These are phyloP conservation scores for Nipponia nippon DNA, from an alignment of 2,113 vertebrate genomes.

Conservation along the genomic window DNA sequence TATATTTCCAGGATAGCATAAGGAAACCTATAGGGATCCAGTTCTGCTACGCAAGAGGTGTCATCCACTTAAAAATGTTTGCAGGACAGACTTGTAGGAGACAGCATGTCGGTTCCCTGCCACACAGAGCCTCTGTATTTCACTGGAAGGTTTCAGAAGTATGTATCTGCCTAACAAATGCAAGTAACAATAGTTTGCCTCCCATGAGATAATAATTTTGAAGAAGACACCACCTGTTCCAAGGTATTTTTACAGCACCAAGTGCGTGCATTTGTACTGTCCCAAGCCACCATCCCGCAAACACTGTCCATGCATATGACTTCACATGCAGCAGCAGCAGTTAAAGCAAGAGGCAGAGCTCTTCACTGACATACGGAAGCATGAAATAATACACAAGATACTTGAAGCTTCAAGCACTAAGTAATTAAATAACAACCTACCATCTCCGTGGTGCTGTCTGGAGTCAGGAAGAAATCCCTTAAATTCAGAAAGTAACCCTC, in stretches of 20 bases:
- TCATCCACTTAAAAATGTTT: background rate
- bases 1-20: background rate
- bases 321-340: background rate
- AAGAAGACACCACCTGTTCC: background rate
- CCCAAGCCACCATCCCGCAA: background rate
- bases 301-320: too few relatives aligned
- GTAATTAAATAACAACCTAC: constrained; percentile 60
- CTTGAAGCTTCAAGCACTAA: background rate
- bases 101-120: fast-evolving
- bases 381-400: background rate
- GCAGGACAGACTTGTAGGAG: background rate
- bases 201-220: background rate
- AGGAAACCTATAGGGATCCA: background rate
- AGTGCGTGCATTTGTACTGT: fast-evolving
- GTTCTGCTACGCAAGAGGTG: background rate
- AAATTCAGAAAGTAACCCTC: constrained; percentile 90
- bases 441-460: constrained; percentile 79
- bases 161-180: background rate
- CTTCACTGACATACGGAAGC: background rate
- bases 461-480: constrained; percentile 82
- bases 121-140: background rate
- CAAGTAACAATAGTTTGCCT: background rate
- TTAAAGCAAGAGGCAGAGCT: background rate
- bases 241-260: background rate
- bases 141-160: background rate